Base-by-base conservation (phyloP, 2,888 invertebrate genomes). In the Caenorhabditis japonica region DNA sequence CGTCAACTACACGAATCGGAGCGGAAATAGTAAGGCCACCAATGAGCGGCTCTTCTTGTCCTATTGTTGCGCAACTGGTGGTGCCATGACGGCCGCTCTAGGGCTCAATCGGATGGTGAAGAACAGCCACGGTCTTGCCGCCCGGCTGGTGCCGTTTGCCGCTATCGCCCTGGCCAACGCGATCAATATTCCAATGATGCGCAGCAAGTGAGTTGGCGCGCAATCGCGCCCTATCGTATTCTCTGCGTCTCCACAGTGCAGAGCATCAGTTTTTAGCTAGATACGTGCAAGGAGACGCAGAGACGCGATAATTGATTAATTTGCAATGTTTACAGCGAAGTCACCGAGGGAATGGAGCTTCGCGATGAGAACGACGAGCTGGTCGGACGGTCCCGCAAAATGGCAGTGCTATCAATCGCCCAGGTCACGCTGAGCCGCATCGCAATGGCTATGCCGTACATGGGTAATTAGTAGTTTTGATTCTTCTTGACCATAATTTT, bases 171-270 rank as follows among this genome's bases (percentile, higher is more conserved):
- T 94, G 33, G 96, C 97, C 38, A 97, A 97, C 90, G 95, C 94
- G 88, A 93, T 97, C 87, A 97, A 97, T 90, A 95, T 97, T 86
- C 97, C 97, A 5, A 92, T 95, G 90, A 97, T 97, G 97, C 91
- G 97, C 88, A 75, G 75, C 41, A 64, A 62, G 76, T 77, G 25
- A 55, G 73, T n/a, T n/a, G n/a, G n/a, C n/a, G n/a, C n/a, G n/a
- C n/a, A n/a, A n/a, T n/a, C n/a, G n/a, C n/a, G n/a, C n/a, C n/a
- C n/a, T n/a, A n/a, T n/a, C n/a, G n/a, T n/a, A n/a, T n/a, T n/a
- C n/a, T n/a, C n/a, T n/a, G n/a, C n/a, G n/a, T n/a, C n/a, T n/a
- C n/a, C n/a, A n/a, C n/a, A n/a, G n/a, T n/a, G n/a, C n/a, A n/a
- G n/a, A n/a, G n/a, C n/a, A n/a, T n/a, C n/a, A n/a, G n/a, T n/a